Evolutionary conservation across 2,888 invertebrate species (phyloP), one percentile per base, ranked within the genome.

Genomic region (Abrostola triplasia): DNA sequence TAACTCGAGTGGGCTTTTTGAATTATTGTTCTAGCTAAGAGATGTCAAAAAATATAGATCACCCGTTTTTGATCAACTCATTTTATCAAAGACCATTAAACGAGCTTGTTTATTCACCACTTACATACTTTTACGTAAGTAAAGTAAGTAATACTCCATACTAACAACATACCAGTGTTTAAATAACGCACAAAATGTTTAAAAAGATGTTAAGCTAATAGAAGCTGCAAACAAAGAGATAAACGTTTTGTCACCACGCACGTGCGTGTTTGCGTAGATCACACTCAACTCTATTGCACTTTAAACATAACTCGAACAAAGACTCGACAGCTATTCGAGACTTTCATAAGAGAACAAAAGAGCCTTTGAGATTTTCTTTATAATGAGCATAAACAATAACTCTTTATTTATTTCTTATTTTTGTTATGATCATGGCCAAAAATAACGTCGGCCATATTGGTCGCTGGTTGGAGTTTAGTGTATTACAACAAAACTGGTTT

Each of bases 241-340:
- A 89, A 90, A 83, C 72, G 82, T 85, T 86, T 85, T 87, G 85
- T 89, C 83, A 84, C 81, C 65, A 86, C 82, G 85, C 90, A 91
- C 89, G 89, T 90, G 91, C 85, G 84, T 90, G 84, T 87, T 88
- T 89, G 84, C 80, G 77, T 81, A 82, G 79, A 85, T 83, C 80
- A 81, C 72, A 79, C 76, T 70, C 60, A 62, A 75, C 69, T 77
- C 73, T 73, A 69, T 69, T 76, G 70, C 77, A 73, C 75, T 82
- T 79, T 63, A 76, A 77, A 77, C 73, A 75, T 54, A 44, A 63
- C 60, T 37, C 42, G 41, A 67, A 81, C 77, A 81, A 82, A 84
- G 85, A 73, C 59, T 50, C 64, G 40, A 55, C 60, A 63, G 50
- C 52, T 49, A 64, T 67, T 67, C 60, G 40, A 73, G 72, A 67